phyloP scores from a whole-genome alignment of 1,140 invertebrate species.

The Orchesella cincta region DNA sequence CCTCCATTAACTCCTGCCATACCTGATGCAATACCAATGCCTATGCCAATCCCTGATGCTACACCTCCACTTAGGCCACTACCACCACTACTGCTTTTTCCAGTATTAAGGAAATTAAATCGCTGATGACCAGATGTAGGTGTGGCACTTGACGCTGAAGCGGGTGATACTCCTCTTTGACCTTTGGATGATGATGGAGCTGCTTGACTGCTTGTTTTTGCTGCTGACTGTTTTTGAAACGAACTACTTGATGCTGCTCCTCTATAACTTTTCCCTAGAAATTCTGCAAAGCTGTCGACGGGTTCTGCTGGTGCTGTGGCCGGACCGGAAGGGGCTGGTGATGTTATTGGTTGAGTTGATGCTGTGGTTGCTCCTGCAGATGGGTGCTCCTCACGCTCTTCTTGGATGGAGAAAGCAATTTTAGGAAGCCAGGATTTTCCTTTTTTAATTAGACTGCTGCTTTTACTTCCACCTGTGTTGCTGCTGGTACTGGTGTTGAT shows the following conservation, averaged over 20 bases:
- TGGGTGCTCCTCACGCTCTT: conserved; percentile 15
- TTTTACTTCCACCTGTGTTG: conserved; percentile 5
- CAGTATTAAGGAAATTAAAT: conserved; percentile 23
- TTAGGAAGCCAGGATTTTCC: conserved; percentile 22
- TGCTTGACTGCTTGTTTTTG: too few species aligned
- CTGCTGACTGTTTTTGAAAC: background rate
- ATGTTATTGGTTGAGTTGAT: background rate
- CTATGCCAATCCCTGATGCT: background rate
- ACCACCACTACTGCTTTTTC: conserved; percentile 21
- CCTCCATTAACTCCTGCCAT: conserved; percentile 39
- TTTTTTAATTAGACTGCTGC: conserved; percentile 11
- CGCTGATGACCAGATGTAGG: conserved; percentile 1
- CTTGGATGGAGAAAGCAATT: conserved; percentile 22
- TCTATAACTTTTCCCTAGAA: background rate
- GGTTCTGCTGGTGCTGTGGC: background rate
- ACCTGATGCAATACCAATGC: too few species aligned
- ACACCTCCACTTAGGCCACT: background rate
- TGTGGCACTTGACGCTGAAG: background rate
- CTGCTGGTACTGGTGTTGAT: background rate
- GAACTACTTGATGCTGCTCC: background rate
- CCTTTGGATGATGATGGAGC: background rate
- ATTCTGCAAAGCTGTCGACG: background rate
- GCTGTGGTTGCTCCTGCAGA: background rate
- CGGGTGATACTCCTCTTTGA: background rate
- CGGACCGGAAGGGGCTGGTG: conserved; percentile 12